Percentiles rank a stretch among this genome's conserved stretches.
phyloP scores from a whole-genome alignment of 1,140 invertebrate species.

The Apis cerana region DNA sequence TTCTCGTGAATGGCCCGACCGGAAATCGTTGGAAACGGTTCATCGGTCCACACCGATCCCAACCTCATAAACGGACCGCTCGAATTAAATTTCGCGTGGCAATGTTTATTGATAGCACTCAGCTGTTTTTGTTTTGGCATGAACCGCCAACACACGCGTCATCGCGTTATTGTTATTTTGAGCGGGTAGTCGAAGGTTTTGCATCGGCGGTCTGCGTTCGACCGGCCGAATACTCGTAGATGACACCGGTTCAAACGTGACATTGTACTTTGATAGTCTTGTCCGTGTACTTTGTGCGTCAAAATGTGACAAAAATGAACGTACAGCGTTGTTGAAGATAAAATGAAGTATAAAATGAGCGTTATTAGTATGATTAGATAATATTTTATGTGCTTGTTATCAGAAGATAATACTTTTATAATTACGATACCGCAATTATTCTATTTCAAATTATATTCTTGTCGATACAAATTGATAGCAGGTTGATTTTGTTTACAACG shows the following conservation, averaged over 20 bases:
- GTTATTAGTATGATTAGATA: no score
- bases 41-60: neutral
- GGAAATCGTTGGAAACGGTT: neutral
- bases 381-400: no score
- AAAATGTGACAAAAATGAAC: no score
- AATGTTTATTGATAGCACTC: conserved; percentile 74
- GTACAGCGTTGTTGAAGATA: no score
- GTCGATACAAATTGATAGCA: no score
- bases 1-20: no score
- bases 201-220: conserved; percentile 6
- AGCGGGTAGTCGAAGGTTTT: conserved; percentile 72
- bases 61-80: conserved; percentile 3
- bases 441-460: no score
- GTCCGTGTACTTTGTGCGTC: no score
- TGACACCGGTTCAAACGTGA: neutral
- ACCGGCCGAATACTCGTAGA: neutral
- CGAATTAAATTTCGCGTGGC: conserved; percentile 41
- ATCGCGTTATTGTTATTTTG: conserved; percentile 76
- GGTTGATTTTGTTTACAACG: no score
- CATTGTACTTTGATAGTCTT: neutral
- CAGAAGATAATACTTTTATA: no score
- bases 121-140: conserved; percentile 77
- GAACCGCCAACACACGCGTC: conserved; percentile 45
- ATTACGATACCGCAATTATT: no score
- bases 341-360: no score